Base-by-base conservation (phyloP, 37 sponge, comb jelly and placozoan genomes). In the Spongia lamella region DNA sequence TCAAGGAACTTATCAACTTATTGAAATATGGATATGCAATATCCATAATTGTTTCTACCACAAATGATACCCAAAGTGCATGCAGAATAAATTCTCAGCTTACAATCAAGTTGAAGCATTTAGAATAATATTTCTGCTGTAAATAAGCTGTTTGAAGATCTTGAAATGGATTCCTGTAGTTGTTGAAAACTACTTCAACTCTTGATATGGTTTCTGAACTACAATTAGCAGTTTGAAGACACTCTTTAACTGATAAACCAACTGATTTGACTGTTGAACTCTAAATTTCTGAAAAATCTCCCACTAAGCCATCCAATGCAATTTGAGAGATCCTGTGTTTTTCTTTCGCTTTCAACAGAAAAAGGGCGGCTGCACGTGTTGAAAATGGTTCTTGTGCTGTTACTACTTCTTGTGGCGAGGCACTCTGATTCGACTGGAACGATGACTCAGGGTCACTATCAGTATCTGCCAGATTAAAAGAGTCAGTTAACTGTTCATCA, bases 241-340 rank as follows among this genome's bases (percentile, higher is more conserved):
- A n/a, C n/a, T n/a, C n/a, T n/a, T n/a, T 57, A 26, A 73, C 59
- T 25, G 25, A 9, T 73, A 21, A 13, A 37, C 33, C 43, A 62
- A 73, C 61, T 7, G 36, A 7, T 29, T 60, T n/a, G 24, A 73
- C n/a, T 32, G 30, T 59, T 11, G n/a, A 25, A 9, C 31, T 24
- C 14, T 32, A 24, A 1, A 73, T 25, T 25, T 39, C 32, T 11
- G 55, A 19, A 27, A 73, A 25, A 27, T 73, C 75, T 37, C 35
- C 75, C 3, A 73, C 36, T 30, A 73, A 20, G 60, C 32, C 38
- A 57, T 56, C 39, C 21, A 73, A 61, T 57, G 75, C 33, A 73
- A 1, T 73, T 27, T 73, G 27, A 7, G 75, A 73, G 14, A 73
- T 61, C 33, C 59, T 73, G 33, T 60, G 57, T 56, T 59, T 24